A percentile compares a stretch with the other conserved stretches of the same genome.
phyloP scores from a whole-genome alignment of 2,113 vertebrate species.

The Theristicus caerulescens region DNA sequence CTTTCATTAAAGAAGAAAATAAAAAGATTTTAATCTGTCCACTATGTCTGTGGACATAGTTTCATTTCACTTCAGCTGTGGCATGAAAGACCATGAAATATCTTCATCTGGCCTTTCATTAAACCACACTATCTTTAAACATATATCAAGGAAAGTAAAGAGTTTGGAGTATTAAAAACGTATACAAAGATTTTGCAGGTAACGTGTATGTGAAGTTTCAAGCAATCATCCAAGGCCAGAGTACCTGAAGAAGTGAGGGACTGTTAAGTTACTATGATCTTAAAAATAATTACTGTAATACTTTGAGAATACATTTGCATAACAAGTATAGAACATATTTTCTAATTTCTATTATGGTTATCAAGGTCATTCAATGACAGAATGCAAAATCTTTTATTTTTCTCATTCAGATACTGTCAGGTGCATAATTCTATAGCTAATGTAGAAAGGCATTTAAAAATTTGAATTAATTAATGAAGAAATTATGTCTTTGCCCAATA shows the following conservation, averaged over 20 bases:
- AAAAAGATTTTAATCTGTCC: background rate
- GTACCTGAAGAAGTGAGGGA: conserved; percentile 9
- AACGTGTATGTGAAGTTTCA: conserved; percentile 4
- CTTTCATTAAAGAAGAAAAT: background rate
- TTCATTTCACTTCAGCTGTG: background rate
- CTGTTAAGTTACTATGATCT: conserved; percentile 37
- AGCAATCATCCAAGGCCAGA: conserved; percentile 31
- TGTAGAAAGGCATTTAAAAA: conserved; percentile 38
- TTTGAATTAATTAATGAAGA: conserved; percentile 35
- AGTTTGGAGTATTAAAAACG: background rate
- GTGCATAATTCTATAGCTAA: conserved; percentile 24
- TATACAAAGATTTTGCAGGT: background rate
- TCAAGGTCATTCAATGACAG: conserved; percentile 45
- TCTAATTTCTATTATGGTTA: conserved; percentile 41
- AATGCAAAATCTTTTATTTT: conserved; percentile 43
- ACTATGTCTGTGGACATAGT: background rate
- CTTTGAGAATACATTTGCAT: conserved; percentile 1
- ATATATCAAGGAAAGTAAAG: background rate
- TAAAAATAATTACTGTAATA: conserved; percentile 54
- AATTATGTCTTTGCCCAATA: conserved; percentile 33
- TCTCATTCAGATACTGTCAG: conserved; percentile 16
- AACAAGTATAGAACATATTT: conserved; percentile 45
- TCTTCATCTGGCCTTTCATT: background rate
- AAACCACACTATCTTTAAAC: background rate
- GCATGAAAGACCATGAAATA: background rate